Evolutionary conservation across 1,140 invertebrate species (phyloP).

Genomic region (Thereuonema tuberculata): DNA sequence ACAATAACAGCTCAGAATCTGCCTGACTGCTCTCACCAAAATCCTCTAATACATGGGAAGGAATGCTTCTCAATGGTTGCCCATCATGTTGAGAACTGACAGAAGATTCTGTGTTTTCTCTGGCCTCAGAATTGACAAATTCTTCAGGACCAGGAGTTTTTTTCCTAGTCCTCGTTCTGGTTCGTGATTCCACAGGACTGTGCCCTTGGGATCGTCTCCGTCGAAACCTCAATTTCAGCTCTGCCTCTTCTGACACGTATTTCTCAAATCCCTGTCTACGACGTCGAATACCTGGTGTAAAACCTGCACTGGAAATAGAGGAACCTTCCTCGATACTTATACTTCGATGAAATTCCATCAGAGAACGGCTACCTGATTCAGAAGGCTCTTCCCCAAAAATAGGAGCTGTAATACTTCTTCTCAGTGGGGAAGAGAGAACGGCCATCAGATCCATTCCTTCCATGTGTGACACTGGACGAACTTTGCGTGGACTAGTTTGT

Average conservation of each 20-base stretch:
- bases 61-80: not conserved
- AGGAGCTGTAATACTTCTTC: not conserved
- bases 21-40: conserved; percentile 3
- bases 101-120: conserved; percentile 4
- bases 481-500: not conserved
- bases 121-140: conserved; percentile 10
- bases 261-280: conserved; percentile 52
- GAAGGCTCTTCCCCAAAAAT: not conserved
- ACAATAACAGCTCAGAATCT: not conserved
- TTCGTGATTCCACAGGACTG: not conserved
- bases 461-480: not conserved
- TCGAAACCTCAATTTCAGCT: conserved; percentile 55
- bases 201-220: conserved; percentile 35
- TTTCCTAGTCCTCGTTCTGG: not conserved
- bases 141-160: conserved; percentile 4
- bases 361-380: not conserved
- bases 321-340: not conserved
- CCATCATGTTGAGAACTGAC: not conserved
- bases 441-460: not conserved
- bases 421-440: not conserved
- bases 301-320: conserved; percentile 22
- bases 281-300: conserved; percentile 46
- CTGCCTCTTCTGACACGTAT: conserved; percentile 55
- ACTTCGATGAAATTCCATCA: not conserved
- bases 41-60: not conserved